These are phyloP conservation scores for Hydrozoanthus tunicans DNA, from an alignment of 64 coral and sea anemone genomes.

Conservation along the genomic window DNA sequence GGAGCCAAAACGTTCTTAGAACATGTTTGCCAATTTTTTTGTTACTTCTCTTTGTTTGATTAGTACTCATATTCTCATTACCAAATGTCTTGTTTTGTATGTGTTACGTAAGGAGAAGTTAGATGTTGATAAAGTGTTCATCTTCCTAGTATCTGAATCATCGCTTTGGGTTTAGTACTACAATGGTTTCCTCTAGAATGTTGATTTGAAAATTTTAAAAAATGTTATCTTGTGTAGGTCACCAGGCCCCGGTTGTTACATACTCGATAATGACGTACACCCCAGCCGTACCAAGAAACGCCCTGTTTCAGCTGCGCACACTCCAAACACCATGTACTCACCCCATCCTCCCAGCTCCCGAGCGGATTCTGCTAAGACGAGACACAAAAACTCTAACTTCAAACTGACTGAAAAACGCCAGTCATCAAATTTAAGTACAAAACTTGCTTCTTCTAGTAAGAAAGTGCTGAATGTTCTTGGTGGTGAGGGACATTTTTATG, in stretches of 20 bases:
- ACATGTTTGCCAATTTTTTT: too few species aligned
- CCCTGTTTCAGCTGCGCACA: slow-evolving; percentile 26
- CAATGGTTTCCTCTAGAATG: too few species aligned
- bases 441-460: slow-evolving; percentile 77
- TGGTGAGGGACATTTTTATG: slow-evolving; percentile 11
- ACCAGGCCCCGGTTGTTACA: slow-evolving; percentile 44
- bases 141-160: too few species aligned
- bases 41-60: not conserved
- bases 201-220: too few species aligned
- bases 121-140: too few species aligned
- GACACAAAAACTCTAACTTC: slow-evolving; percentile 62
- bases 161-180: too few species aligned
- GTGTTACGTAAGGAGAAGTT: too few species aligned
- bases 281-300: slow-evolving; percentile 7
- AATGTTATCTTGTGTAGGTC: not conserved
- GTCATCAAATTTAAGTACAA: slow-evolving; percentile 71
- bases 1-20: too few species aligned
- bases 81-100: too few species aligned
- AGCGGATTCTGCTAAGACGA: slow-evolving; percentile 66
- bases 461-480: slow-evolving; percentile 49
- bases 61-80: too few species aligned
- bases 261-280: not conserved
- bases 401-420: slow-evolving; percentile 71
- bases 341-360: slow-evolving; percentile 80
- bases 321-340: slow-evolving; percentile 34